A percentile compares a stretch with the other conserved stretches of the same genome.
phyloP scores from a whole-genome alignment of 2,888 invertebrate genomes.

The Nezara viridula region DNA sequence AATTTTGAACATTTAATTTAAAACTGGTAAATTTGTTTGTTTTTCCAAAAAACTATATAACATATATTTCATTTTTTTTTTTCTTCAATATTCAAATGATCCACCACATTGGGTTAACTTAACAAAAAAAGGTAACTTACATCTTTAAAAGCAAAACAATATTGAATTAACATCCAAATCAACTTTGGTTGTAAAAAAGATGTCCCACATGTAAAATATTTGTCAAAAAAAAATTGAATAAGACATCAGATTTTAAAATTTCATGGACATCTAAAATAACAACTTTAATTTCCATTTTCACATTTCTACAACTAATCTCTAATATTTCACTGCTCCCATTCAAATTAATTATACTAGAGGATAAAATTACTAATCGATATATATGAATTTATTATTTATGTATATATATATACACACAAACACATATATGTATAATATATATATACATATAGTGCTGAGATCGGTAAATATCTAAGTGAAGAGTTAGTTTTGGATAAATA shows the following conservation, averaged over 20 bases:
- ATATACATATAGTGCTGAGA: background rate
- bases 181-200: background rate
- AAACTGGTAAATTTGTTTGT: background rate
- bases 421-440: background rate
- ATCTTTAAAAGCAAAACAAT: constrained; percentile 20
- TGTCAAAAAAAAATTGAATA: background rate
- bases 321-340: constrained; percentile 28
- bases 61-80: background rate
- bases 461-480: constrained; percentile 23
- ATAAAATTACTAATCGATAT: constrained; percentile 29
- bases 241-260: background rate
- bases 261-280: background rate
- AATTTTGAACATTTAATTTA: background rate
- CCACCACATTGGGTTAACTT: constrained; percentile 41
- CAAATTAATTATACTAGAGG: constrained; percentile 14
- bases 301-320: constrained; percentile 41
- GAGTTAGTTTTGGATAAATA: background rate
- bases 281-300: background rate
- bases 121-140: constrained; percentile 50
- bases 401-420: background rate
- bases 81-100: background rate
- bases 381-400: background rate
- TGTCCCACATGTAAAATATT: background rate
- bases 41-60: background rate
- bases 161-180: background rate